Evolutionary conservation across 2,888 invertebrate species (phyloP).

Genomic region (Agrochola macilenta): DNA sequence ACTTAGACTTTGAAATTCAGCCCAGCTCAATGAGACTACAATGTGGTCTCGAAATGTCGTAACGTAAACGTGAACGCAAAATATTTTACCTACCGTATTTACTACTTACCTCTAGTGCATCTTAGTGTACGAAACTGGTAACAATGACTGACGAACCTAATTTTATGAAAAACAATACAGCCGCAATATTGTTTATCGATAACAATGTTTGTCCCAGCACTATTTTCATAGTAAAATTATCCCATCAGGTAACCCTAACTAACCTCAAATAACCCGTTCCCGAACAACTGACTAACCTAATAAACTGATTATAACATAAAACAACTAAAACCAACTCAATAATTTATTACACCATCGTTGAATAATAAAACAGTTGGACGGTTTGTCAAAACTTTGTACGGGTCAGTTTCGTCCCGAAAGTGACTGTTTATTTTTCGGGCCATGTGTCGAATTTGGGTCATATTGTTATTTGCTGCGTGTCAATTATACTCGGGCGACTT

Average conservation of each 20-base stretch:
- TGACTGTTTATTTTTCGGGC: constrained; percentile 50
- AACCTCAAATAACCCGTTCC: constrained; percentile 46
- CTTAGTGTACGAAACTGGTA: neutral
- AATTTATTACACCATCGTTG: constrained; percentile 56
- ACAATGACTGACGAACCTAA: neutral
- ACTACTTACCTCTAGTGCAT: neutral
- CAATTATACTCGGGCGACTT: constrained; percentile 53
- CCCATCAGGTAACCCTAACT: constrained; percentile 51
- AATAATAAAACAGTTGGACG: constrained; percentile 56
- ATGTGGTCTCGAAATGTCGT: neutral
- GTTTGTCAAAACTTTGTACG: constrained; percentile 54
- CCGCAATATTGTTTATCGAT: constrained; percentile 12
- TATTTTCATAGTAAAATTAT: constrained; percentile 18
- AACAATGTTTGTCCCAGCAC: constrained; percentile 8
- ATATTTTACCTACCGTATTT: neutral
- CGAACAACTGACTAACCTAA: constrained; percentile 46
- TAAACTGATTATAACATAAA: constrained; percentile 58
- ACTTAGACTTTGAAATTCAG: neutral
- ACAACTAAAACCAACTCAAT: constrained; percentile 58
- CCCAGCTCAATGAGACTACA: neutral
- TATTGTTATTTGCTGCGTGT: constrained; percentile 55
- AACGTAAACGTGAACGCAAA: neutral
- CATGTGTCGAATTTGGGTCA: constrained; percentile 38
- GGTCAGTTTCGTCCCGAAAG: constrained; percentile 39
- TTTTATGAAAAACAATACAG: neutral